A percentile compares a stretch with the other conserved stretches of the same genome.
Conservation (phyloP, 2,888 invertebrate genomes). For the Melinaea marsaeus region DNA sequence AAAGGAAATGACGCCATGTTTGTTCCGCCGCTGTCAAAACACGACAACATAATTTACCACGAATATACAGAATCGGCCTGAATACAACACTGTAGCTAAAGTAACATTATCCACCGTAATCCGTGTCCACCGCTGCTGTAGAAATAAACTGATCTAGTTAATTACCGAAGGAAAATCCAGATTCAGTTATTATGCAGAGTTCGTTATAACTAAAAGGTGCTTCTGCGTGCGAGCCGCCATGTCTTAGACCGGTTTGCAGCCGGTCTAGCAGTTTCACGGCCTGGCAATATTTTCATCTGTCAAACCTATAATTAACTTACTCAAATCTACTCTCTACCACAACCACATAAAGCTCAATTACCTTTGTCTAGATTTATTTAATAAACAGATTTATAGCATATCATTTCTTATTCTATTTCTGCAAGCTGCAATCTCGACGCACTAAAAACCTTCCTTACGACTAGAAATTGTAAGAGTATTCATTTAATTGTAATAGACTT, state of each 20-base stretch:
- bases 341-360: slow-evolving; percentile 17
- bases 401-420: slow-evolving; percentile 32
- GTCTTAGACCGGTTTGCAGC: slow-evolving; percentile 40
- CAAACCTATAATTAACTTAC: slow-evolving; percentile 25
- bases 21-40: slow-evolving; percentile 58
- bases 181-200: slow-evolving; percentile 2
- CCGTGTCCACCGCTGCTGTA: too few relatives aligned
- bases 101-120: too few relatives aligned
- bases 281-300: slow-evolving; percentile 39
- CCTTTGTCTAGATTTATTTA: slow-evolving; percentile 3
- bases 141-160: too few relatives aligned
- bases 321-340: slow-evolving; percentile 24
- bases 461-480: slow-evolving; percentile 12
- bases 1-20: slow-evolving; percentile 73
- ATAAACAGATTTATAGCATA: slow-evolving; percentile 28
- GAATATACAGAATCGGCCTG: background rate
- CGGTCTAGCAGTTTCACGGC: slow-evolving; percentile 38
- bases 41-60: slow-evolving; percentile 41
- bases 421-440: slow-evolving; percentile 28
- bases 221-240: slow-evolving; percentile 34
- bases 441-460: slow-evolving; percentile 17
- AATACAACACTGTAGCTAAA: too few relatives aligned
- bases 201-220: slow-evolving; percentile 25
- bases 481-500: slow-evolving; percentile 7
- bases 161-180: background rate